Base-by-base conservation (phyloP, 2,797 vertebrate species). In the Darevskia nairensis region DNA sequence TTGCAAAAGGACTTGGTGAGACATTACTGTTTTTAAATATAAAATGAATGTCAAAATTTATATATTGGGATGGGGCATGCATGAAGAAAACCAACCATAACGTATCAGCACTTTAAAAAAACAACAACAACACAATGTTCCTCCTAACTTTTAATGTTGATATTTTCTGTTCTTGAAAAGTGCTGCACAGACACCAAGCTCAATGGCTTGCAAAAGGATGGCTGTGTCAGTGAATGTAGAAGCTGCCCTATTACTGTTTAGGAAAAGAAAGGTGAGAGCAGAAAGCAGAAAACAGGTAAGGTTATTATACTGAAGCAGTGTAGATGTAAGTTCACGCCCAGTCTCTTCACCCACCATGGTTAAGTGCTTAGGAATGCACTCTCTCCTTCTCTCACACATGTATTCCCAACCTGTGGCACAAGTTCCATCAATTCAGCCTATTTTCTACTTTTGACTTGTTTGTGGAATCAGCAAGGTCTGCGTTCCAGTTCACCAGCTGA, bases 1-100 rank as follows among this genome's bases (percentile, higher is more conserved):
- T 99, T 59, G 90, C 98, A 0, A 98, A 96, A 82, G 98, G 97
- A 80, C 96, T 99, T 2, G 99, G 99, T 99, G 95, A 98, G 98
- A 91, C 82, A 35, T 44, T 25, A 39, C 61, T 76, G 29, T 81
- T 76, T 77, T n/a, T 15, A 66, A 35, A 19, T 27, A 64, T 10
- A 64, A 23, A 80, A 44, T 27, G 8, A 8, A 50, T 35, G 71
- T 71, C 32, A 71, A 19, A 27, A 69, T 29, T 69, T 19, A 46
- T 72, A 11, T 32, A 78, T 68, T 15, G 8, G 39, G 80, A 1
- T 59, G 69, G 25, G 71, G 2, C 8, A 85, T 0, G 69, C 13
- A 8, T 50, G 2, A 78, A n/a, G 13, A 75, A 74, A 41, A 9
- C 27, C 29, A 39, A 27, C 27, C 39, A 86, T 29, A 32, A 75